A percentile compares a stretch with the other conserved stretches of the same genome.
These are phyloP conservation scores for Chamaea fasciata DNA, from an alignment of 2,113 vertebrate genomes.

Conservation along the genomic window DNA sequence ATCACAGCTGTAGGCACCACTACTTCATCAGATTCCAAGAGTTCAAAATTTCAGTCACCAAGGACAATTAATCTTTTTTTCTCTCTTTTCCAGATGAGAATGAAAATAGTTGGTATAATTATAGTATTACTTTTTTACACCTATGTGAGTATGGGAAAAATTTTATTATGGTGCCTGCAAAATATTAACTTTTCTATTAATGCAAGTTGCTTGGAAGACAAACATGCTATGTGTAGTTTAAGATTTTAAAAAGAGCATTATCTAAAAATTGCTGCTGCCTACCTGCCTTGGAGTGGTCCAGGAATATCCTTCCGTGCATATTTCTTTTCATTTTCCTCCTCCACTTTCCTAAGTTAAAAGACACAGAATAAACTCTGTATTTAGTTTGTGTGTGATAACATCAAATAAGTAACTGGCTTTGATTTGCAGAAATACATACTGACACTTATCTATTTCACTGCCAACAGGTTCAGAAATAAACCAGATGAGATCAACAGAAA, in stretches of 20 bases:
- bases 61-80: background rate
- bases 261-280: conserved; percentile 13
- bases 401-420: background rate
- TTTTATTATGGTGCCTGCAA: background rate
- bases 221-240: background rate
- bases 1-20: background rate
- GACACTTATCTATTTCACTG: background rate
- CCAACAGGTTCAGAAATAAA: background rate
- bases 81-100: background rate
- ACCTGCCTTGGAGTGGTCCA: conserved; percentile 93
- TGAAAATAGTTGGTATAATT: background rate
- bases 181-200: background rate
- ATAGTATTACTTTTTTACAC: too few relatives aligned
- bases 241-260: background rate
- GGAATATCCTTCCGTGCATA: conserved; percentile 83
- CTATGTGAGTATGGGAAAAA: background rate
- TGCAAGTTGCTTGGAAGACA: background rate
- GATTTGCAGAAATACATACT: background rate
- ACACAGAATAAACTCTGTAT: background rate
- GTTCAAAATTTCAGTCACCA: background rate
- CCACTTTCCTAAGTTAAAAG: conserved; percentile 71
- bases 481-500: background rate
- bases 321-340: conserved; percentile 74
- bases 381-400: background rate
- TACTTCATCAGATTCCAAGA: background rate